A percentile compares a stretch with the other conserved stretches of the same genome.
These are phyloP conservation scores for Pegoplata infirma DNA, from an alignment of 2,888 invertebrate species.

Conservation along the genomic window DNA sequence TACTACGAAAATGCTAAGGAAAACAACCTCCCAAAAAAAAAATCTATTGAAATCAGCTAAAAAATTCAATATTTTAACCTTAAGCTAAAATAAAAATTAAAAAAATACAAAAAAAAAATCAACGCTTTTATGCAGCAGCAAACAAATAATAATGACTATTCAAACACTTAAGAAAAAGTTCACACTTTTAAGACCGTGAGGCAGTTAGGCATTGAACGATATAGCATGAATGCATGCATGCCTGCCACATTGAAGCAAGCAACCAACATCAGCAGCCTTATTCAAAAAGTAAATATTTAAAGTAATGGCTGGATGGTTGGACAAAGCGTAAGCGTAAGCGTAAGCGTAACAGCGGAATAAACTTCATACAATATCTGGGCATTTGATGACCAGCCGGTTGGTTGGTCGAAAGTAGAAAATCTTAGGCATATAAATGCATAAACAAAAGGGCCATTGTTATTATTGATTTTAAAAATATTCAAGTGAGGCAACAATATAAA, in stretches of 20 bases:
- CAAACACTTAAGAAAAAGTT: conserved; percentile 27
- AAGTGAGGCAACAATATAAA: conserved; percentile 27
- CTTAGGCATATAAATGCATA: conserved; percentile 16
- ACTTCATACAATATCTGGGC: conserved; percentile 1
- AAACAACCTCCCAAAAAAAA: not conserved
- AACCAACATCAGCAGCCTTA: not conserved
- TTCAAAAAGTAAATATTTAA: conserved; percentile 13
- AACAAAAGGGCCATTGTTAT: conserved; percentile 63
- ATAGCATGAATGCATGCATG: conserved; percentile 17
- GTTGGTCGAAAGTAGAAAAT: not conserved
- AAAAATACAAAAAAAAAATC: conserved; percentile 16
- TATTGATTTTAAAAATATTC: conserved; percentile 63
- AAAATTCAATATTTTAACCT: conserved; percentile 48
- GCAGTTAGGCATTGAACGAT: conserved; percentile 29
- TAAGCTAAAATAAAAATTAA: conserved; percentile 42
- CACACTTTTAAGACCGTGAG: conserved; percentile 59
- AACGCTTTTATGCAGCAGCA: conserved; percentile 13
- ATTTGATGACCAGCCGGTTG: not conserved
- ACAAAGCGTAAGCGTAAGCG: no score
- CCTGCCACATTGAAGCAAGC: conserved; percentile 18
- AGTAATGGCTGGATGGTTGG: not conserved
- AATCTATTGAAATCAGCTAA: conserved; percentile 4
- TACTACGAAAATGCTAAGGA: not conserved
- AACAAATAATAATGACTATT: conserved; percentile 23
- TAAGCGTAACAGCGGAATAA: conserved; percentile 12